A percentile compares a stretch with the other conserved stretches of the same genome.
Evolutionary conservation across 2,113 vertebrate genomes (phyloP).

Genomic region (Boleophthalmus pectinirostris): DNA sequence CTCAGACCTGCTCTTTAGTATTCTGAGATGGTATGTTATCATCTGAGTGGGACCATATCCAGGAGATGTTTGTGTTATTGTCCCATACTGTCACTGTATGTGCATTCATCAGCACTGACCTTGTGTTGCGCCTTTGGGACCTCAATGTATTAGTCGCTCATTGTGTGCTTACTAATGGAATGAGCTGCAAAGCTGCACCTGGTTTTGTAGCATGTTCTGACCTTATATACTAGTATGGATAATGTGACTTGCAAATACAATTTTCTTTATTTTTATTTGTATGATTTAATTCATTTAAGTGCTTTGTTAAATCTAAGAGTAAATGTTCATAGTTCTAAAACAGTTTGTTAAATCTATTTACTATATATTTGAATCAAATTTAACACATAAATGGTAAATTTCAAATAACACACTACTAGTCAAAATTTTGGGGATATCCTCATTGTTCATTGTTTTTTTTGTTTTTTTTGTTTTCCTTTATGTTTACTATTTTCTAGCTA

Average conservation of each 20-base stretch:
- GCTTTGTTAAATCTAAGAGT: background rate
- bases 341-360: background rate
- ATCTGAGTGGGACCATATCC: constrained; percentile 8
- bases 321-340: background rate
- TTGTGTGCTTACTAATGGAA: background rate
- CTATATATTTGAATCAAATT: too few relatives aligned
- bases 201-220: background rate
- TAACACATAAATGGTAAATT: too few relatives aligned
- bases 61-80: background rate
- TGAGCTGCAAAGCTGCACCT: background rate
- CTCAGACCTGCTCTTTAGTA: constrained; percentile 37
- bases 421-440: too few relatives aligned
- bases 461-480: too few relatives aligned
- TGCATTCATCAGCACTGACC: background rate
- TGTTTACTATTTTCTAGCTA: too few relatives aligned
- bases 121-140: background rate
- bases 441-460: too few relatives aligned
- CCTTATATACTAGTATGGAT: background rate
- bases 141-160: background rate
- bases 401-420: too few relatives aligned
- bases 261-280: background rate
- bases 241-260: background rate
- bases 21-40: constrained; percentile 33
- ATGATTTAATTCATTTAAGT: background rate
- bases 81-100: background rate